Conservation (phyloP, 2,113 vertebrate genomes). For the Sarotherodon lohbergeri region DNA sequence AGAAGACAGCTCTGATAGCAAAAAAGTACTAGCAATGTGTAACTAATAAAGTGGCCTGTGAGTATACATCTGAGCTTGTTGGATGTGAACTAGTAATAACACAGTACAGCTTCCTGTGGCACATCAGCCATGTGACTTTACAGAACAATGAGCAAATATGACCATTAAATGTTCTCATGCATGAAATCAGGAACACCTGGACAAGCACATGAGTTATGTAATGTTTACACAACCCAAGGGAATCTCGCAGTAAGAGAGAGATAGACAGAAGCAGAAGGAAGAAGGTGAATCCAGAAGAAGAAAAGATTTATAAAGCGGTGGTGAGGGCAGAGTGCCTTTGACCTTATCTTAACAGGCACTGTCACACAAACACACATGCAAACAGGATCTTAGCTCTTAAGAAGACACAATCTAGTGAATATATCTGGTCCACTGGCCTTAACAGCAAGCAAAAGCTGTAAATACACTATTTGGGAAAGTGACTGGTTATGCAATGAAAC, state of each 20-base stretch:
- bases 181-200: conserved; percentile 40
- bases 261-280: background rate
- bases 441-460: background rate
- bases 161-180: conserved; percentile 13
- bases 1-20: background rate
- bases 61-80: background rate
- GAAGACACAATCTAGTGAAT: background rate
- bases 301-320: background rate
- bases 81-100: conserved; percentile 7
- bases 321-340: background rate
- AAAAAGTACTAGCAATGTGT: background rate
- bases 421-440: background rate
- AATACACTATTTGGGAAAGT: background rate
- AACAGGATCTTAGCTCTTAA: background rate
- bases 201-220: background rate
- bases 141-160: conserved; percentile 16
- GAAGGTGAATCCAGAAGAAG: background rate
- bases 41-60: background rate
- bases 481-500: background rate
- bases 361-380: background rate
- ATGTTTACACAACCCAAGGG: background rate
- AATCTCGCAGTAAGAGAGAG: background rate
- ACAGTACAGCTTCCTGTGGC: background rate
- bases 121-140: conserved; percentile 8
- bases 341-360: background rate